phyloP scores from a whole-genome alignment of 1,140 invertebrate species.

The Trichonephila clavata region DNA sequence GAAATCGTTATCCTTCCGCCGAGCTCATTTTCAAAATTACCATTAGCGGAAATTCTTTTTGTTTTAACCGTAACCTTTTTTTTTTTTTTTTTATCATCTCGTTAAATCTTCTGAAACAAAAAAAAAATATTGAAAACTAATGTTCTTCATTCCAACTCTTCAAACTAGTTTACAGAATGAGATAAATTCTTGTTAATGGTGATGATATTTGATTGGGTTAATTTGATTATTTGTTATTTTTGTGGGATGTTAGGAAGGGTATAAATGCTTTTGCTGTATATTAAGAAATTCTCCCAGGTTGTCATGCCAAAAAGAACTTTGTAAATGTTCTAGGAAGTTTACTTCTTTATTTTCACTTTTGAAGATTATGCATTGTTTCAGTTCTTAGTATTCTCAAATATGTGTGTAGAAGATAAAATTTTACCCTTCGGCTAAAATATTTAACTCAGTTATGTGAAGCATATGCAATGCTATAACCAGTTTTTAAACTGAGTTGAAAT shows the following conservation, averaged over 20 bases:
- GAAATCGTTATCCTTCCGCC: constrained; percentile 11
- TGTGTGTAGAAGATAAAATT: too few relatives aligned
- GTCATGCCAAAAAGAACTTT: too few relatives aligned
- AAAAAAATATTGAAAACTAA: background rate
- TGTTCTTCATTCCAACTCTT: background rate
- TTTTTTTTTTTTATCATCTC: background rate
- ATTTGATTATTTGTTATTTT: background rate
- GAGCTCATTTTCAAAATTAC: constrained; percentile 39
- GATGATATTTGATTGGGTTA: constrained; percentile 11
- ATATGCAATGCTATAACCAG: too few relatives aligned
- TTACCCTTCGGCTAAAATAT: too few relatives aligned
- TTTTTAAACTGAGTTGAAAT: too few relatives aligned
- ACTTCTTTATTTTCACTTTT: too few relatives aligned
- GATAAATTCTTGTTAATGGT: background rate
- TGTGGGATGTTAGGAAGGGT: background rate
- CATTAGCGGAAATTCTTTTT: constrained; percentile 58
- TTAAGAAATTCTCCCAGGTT: too few relatives aligned
- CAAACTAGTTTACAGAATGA: background rate
- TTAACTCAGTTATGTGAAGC: too few relatives aligned
- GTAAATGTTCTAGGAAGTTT: too few relatives aligned
- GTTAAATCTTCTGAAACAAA: background rate
- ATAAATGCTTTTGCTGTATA: too few relatives aligned
- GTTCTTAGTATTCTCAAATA: too few relatives aligned
- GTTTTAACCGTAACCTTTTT: background rate
- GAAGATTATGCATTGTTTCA: too few relatives aligned